Evolutionary conservation across 35 echinoderm and acorn worm species (phyloP), one percentile per base, ranked within the genome.

Genomic region (Apostichopus californicus): DNA sequence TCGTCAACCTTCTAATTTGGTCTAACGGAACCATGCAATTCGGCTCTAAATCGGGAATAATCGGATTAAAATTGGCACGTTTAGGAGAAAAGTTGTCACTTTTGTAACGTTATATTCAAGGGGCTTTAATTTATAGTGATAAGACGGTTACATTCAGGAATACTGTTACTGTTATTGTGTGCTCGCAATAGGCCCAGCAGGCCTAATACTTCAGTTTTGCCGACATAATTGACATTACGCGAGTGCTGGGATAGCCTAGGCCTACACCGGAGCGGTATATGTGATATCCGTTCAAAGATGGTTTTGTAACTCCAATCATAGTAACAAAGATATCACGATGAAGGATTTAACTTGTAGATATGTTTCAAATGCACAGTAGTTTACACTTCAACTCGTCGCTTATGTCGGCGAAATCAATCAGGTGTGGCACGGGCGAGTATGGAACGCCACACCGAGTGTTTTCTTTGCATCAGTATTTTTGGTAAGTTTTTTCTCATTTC

Each of bases 401-500:
- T 80, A 86, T 95, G 24, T 66, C 68, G 94, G 85, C 90, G 84
- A 89, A 90, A 85, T 59, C 75, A 90, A 77, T 90, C 66, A 65
- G 63, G 63, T 92, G 87, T 90, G 87, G 95, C 63, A 73, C 55
- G 57, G 92, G 80, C 92, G 96, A 98, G 88, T 90, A 98, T 98
- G 96, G 96, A 98, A 95, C 96, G 94, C 83, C 94, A 94, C 92
- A 92, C 96, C 86, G 92, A 98, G 84, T 98, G 87, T 95, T 98
- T 98, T 89, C 88, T 98, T 94, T 98, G 94, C 94, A 79, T 98
- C 86, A 93, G 96, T 95, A 86, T 98, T 86, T 88, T 98, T 92
- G 96, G 96, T 98, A 84, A 98, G 96, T 95, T 54, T 93, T 78
- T 46, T 46, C 34, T 46, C 34, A 46, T 46, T 46, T 46, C 3